Conservation (phyloP, 2,113 vertebrate species). For the Proteles cristata region DNA sequence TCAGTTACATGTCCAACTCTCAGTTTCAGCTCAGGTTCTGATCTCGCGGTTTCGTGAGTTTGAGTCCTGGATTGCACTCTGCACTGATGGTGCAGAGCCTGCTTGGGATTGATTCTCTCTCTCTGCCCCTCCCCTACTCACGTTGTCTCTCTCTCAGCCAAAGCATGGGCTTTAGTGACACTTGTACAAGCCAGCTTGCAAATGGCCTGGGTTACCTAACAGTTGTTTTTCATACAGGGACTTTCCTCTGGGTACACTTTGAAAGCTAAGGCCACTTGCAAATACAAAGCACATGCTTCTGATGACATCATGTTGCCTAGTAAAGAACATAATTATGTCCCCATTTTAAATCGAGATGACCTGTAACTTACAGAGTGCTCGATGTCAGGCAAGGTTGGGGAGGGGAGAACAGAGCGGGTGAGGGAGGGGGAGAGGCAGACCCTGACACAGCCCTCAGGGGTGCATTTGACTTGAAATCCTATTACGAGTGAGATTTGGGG, state of each 20-base stretch:
- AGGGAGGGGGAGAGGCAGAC: not conserved
- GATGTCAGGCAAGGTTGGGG: fast-evolving
- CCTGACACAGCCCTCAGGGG: not conserved
- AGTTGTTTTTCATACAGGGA: not conserved
- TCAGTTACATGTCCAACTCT: too few species aligned
- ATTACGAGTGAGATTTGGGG: not conserved
- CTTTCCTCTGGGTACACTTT: not conserved
- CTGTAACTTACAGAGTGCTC: not conserved
- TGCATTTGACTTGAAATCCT: too few species aligned
- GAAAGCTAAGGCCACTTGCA: not conserved
- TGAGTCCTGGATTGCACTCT: too few species aligned
- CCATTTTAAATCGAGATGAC: not conserved
- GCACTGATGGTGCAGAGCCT: too few species aligned
- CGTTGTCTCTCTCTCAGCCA: not conserved
- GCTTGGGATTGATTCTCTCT: too few species aligned
- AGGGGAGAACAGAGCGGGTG: fast-evolving
- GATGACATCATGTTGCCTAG: not conserved
- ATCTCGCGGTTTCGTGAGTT: too few species aligned
- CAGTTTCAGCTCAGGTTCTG: too few species aligned
- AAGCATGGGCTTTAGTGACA: not conserved
- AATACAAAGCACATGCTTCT: not conserved
- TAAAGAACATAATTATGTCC: not conserved
- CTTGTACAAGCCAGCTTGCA: not conserved
- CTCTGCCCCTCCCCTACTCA: too few species aligned
- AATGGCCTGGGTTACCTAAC: not conserved